These are phyloP conservation scores for Myotis vivesi DNA, from an alignment of 2,797 vertebrate species.

Conservation along the genomic window DNA sequence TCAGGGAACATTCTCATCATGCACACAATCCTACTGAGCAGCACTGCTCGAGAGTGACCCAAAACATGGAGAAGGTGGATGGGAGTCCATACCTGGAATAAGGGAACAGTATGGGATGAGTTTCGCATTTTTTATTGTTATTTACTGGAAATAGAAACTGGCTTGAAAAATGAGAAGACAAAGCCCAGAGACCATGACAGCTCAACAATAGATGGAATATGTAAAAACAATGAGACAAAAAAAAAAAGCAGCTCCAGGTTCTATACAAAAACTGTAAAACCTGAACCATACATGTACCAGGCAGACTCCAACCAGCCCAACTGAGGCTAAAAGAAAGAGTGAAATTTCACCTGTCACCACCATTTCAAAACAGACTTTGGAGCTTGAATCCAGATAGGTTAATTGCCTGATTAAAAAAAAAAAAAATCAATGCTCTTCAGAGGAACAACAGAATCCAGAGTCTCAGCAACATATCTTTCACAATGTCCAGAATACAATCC, in stretches of 20 bases:
- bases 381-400: not conserved
- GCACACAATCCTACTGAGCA: not conserved
- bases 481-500: not conserved
- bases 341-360: not conserved
- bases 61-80: not conserved
- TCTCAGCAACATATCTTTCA: not conserved
- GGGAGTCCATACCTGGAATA: not conserved
- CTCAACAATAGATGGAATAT: not conserved
- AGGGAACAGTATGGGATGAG: not conserved
- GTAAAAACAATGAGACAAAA: not conserved
- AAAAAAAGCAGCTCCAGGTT: not conserved
- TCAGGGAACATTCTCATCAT: too few species aligned
- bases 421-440: not conserved
- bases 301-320: not conserved
- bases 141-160: not conserved
- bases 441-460: slow-evolving; percentile 7
- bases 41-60: not conserved
- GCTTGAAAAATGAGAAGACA: not conserved
- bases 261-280: not conserved
- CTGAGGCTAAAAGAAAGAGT: not conserved
- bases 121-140: not conserved
- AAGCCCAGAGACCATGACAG: not conserved
- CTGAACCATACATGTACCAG: not conserved
- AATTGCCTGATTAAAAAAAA: not conserved
- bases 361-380: not conserved